Percentiles rank a stretch among this genome's conserved stretches.
These are phyloP conservation scores for Actinopyga echinites DNA, from an alignment of 53 echinoderm and acorn worm genomes.

Conservation along the genomic window DNA sequence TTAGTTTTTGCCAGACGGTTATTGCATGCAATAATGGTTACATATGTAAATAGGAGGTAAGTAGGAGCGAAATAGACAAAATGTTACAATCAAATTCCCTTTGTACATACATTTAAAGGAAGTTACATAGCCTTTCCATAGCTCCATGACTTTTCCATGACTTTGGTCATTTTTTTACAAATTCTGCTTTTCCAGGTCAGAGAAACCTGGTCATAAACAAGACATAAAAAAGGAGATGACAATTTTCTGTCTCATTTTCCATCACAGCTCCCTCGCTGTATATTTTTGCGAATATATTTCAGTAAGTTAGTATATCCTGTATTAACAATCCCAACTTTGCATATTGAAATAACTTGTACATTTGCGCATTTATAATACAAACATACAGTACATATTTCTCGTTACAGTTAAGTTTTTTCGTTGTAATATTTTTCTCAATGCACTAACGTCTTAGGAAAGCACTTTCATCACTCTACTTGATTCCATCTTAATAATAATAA, in stretches of 20 bases:
- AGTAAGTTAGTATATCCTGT: conserved; percentile 34
- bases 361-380: conserved; percentile 38
- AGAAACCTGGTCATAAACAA: not conserved
- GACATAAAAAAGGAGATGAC: not conserved
- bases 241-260: not conserved
- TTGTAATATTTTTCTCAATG: not conserved
- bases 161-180: too few species aligned
- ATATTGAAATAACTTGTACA: conserved; percentile 36
- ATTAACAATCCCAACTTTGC: conserved; percentile 33
- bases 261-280: conserved; percentile 32
- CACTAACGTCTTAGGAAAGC: conserved; percentile 33
- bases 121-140: too few species aligned
- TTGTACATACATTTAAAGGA: too few species aligned
- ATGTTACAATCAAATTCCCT: too few species aligned
- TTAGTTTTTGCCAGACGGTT: too few species aligned
- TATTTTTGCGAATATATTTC: conserved; percentile 37
- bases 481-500: conserved; percentile 11
- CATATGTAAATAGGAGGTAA: too few species aligned
- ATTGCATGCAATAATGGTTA: too few species aligned
- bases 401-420: conserved; percentile 7
- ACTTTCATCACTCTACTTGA: conserved; percentile 30
- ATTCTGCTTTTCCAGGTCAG: too few species aligned
- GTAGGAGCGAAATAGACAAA: too few species aligned
- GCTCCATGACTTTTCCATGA: too few species aligned
- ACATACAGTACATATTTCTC: conserved; percentile 23